Evolutionary conservation across 2,113 vertebrate species (phyloP).

Genomic region (Ranitomeya variabilis): DNA sequence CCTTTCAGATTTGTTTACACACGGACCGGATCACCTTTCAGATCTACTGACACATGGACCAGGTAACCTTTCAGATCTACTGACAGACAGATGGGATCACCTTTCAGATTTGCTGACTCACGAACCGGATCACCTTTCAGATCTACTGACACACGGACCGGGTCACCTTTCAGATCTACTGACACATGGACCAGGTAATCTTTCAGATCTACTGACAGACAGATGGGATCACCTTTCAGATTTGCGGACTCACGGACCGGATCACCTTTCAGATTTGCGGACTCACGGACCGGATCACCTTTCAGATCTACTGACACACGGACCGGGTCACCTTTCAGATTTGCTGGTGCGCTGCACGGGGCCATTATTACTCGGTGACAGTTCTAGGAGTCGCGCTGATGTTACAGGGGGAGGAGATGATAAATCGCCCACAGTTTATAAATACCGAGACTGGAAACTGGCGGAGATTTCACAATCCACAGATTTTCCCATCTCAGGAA

Average conservation of each 20-base stretch:
- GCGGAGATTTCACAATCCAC: neutral
- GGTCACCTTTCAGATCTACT: neutral
- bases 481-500: slow-evolving; percentile 43
- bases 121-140: neutral
- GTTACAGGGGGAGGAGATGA: neutral
- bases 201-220: neutral
- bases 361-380: neutral
- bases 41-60: neutral
- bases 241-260: neutral
- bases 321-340: neutral
- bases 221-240: neutral
- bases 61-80: neutral
- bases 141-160: neutral
- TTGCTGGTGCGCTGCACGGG: neutral
- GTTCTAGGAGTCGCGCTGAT: neutral
- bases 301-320: neutral
- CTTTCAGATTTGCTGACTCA: neutral
- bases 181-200: neutral
- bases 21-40: neutral
- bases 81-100: neutral
- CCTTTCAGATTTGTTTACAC: neutral
- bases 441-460: slow-evolving; percentile 14
- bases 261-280: neutral
- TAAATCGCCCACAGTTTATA: slow-evolving; percentile 23
- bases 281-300: neutral